phyloP scores from a whole-genome alignment of 2,888 invertebrate genomes.

The Cephus runcator region DNA sequence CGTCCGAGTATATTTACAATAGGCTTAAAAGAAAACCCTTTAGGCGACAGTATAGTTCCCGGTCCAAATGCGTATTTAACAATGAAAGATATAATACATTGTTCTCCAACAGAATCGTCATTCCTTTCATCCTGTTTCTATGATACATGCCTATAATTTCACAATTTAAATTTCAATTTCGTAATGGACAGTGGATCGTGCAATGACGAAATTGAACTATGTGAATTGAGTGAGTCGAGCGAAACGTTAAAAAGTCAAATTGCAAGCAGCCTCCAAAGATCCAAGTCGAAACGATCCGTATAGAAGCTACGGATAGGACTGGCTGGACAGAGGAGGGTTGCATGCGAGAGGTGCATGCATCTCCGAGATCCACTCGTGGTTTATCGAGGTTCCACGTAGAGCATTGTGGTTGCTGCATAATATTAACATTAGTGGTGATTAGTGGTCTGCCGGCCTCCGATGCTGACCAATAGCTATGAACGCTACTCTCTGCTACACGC shows the following conservation, averaged over 20 bases:
- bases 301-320: neutral
- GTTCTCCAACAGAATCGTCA: neutral
- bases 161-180: neutral
- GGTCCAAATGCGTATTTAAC: neutral
- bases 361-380: conserved; percentile 48
- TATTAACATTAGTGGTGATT: conserved; percentile 64
- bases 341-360: conserved; percentile 59
- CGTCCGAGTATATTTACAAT: neutral
- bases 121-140: neutral
- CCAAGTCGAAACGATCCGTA: neutral
- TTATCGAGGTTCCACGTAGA: conserved; percentile 55
- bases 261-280: neutral
- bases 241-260: neutral
- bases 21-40: neutral
- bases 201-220: neutral
- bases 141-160: neutral
- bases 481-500: conserved; percentile 46
- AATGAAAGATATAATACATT: neutral
- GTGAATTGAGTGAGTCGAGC: neutral
- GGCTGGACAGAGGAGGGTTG: conserved; percentile 44
- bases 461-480: conserved; percentile 44
- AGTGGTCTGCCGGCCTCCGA: conserved; percentile 54
- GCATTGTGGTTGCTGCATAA: conserved; percentile 62
- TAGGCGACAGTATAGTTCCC: neutral
- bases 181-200: neutral